A percentile compares a stretch with the other conserved stretches of the same genome.
These are phyloP conservation scores for Labeo rohita DNA, from an alignment of 2,113 vertebrate genomes.

Conservation along the genomic window DNA sequence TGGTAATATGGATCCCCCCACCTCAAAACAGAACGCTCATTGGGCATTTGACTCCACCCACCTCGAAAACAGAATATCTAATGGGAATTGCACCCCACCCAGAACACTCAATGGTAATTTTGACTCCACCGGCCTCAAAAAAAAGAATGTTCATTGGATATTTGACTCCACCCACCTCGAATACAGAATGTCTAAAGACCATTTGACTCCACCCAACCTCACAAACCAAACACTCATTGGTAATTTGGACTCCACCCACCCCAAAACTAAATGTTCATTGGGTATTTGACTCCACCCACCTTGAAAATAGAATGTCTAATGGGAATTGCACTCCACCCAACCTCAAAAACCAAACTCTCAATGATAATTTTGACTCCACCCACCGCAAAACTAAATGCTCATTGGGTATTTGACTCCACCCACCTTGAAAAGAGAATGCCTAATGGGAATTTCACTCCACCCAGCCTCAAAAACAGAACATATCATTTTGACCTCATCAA, in stretches of 20 bases:
- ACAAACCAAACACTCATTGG: no score
- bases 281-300: not conserved
- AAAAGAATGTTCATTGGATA: not conserved
- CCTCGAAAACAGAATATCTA: not conserved
- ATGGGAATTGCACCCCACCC: not conserved
- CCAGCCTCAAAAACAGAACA: no score
- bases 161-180: not conserved
- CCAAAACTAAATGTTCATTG: not conserved
- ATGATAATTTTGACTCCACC: no score
- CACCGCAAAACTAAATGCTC: no score
- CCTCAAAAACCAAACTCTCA: no score
- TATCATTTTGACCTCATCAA: no score
- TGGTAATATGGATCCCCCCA: not conserved
- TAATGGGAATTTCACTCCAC: no score
- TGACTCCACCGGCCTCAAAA: not conserved
- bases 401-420: no score
- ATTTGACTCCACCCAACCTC: not conserved
- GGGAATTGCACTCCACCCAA: no score
- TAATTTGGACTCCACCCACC: not conserved
- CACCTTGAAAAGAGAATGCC: no score
- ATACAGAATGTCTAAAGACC: not conserved
- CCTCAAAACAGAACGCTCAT: not conserved
- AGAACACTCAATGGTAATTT: not conserved
- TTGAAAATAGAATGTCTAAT: no score
- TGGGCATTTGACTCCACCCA: not conserved